phyloP scores from a whole-genome alignment of 2,797 vertebrate genomes.

The Falco naumanni region DNA sequence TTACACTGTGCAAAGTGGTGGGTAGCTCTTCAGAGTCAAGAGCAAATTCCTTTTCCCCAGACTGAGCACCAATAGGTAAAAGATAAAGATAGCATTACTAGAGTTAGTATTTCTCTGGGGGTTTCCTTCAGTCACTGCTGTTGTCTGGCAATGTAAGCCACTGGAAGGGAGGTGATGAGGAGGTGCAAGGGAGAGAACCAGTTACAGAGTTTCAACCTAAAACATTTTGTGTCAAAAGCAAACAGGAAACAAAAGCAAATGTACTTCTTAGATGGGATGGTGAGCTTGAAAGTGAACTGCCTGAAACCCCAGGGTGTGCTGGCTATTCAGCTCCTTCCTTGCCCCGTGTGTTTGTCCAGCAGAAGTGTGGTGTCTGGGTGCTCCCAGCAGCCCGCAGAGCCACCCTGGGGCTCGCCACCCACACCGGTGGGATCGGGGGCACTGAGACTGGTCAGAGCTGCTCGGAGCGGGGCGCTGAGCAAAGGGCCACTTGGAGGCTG shows the following conservation, averaged over 20 bases:
- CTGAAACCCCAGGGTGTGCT: rapidly evolving
- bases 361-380: background rate
- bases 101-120: background rate
- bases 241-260: no score
- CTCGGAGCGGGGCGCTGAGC: background rate
- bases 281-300: background rate
- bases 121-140: background rate
- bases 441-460: rapidly evolving
- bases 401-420: background rate
- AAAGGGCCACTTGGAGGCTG: background rate
- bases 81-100: background rate
- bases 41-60: background rate
- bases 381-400: background rate
- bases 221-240: background rate
- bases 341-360: rapidly evolving
- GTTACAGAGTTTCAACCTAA: background rate
- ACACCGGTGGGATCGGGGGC: no score
- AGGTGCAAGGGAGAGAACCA: background rate
- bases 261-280: rapidly evolving
- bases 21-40: background rate
- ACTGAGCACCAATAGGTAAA: background rate
- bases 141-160: background rate
- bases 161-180: background rate
- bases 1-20: background rate
- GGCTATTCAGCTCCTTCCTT: background rate